Conservation (phyloP, 2,888 invertebrate species). For the Masnerella sp. region DNA sequence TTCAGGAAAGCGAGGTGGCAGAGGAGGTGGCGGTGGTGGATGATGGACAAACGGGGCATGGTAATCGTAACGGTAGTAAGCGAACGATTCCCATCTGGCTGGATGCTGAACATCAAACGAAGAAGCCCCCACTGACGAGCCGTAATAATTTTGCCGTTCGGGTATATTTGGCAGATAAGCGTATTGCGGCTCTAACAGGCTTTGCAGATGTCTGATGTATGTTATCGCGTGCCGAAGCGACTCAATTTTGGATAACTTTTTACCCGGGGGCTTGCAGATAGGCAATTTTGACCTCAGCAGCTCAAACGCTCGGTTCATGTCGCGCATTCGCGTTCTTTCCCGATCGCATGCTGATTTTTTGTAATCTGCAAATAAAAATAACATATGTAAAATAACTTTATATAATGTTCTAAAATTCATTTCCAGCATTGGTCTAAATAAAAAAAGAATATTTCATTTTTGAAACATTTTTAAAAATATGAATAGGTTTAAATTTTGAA, state of each 20-base stretch:
- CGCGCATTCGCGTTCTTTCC: conserved; percentile 90
- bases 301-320: conserved; percentile 92
- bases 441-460: too few species aligned
- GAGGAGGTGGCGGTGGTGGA: conserved; percentile 63
- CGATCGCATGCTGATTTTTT: conserved; percentile 91
- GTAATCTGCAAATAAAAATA: conserved; percentile 81
- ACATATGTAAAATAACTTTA: not conserved
- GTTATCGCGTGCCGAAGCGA: conserved; percentile 88
- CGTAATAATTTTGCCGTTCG: conserved; percentile 66
- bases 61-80: conserved; percentile 75
- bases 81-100: conserved; percentile 73
- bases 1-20: conserved; percentile 63
- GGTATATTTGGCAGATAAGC: conserved; percentile 65
- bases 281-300: conserved; percentile 86
- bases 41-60: conserved; percentile 69
- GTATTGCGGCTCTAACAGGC: conserved; percentile 78
- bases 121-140: conserved; percentile 52
- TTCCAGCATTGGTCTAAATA: too few species aligned
- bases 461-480: too few species aligned
- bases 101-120: conserved; percentile 70
- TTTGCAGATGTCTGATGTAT: conserved; percentile 86
- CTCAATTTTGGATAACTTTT: conserved; percentile 92
- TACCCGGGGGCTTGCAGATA: conserved; percentile 88
- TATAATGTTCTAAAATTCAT: too few species aligned
- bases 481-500: too few species aligned